phyloP scores from a whole-genome alignment of 2,797 vertebrate species.

The Podarcis lilfordi region DNA sequence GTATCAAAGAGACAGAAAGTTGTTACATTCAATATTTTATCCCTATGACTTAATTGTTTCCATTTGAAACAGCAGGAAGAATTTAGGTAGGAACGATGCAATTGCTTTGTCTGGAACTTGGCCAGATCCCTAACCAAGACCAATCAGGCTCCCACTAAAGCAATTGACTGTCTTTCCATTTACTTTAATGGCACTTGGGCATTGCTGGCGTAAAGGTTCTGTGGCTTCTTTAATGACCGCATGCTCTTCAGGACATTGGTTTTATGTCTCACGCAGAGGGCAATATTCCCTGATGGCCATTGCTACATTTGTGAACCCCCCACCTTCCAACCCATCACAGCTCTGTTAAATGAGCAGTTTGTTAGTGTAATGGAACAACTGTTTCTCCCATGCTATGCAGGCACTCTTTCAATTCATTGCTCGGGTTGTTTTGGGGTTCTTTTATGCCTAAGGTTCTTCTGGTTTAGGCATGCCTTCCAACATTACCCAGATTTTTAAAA shows the following conservation, averaged over 20 bases:
- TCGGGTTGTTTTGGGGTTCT: background rate
- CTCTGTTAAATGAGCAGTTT: background rate
- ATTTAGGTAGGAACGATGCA: constrained; percentile 34
- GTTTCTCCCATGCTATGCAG: background rate
- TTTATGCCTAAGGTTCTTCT: background rate
- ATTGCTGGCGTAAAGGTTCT: constrained; percentile 46
- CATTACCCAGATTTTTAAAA: background rate
- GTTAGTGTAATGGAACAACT: background rate
- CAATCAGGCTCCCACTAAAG: constrained; percentile 64
- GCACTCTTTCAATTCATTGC: background rate
- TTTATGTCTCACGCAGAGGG: constrained; percentile 57
- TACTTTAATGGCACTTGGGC: constrained; percentile 68
- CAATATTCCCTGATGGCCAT: constrained; percentile 5
- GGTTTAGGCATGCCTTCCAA: background rate
- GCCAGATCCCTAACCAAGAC: constrained; percentile 53
- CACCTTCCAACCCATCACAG: background rate
- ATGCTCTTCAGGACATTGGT: constrained; percentile 34
- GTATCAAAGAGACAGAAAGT: constrained; percentile 41
- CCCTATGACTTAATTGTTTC: constrained; percentile 58
- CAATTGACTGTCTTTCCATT: constrained; percentile 68
- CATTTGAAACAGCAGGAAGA: constrained; percentile 44
- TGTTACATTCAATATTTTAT: constrained; percentile 55
- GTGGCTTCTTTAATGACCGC: constrained; percentile 39
- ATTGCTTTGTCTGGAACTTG: constrained; percentile 68
- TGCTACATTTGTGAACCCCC: background rate